Conservation (phyloP, 1,140 invertebrate species). For the Zaprionus lachaisei region DNA sequence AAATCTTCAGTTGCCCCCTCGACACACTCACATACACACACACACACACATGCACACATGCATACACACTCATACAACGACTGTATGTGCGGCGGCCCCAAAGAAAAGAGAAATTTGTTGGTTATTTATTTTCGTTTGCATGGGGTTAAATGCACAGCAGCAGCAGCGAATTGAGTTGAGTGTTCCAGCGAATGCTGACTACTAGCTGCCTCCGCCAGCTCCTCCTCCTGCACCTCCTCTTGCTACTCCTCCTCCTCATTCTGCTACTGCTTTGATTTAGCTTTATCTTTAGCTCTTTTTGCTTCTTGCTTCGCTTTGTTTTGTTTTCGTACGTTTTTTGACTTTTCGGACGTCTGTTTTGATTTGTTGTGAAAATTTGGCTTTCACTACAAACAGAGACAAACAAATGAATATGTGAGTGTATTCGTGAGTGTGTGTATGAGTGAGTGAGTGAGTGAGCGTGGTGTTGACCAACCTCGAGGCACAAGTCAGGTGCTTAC, state of each 20-base stretch:
- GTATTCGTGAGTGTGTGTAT: background rate
- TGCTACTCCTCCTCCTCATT: background rate
- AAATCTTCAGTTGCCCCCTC: constrained; percentile 22
- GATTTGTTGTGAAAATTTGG: constrained; percentile 81
- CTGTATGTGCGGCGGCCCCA: constrained; percentile 27
- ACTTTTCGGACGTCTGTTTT: constrained; percentile 68
- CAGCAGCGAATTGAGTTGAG: constrained; percentile 36
- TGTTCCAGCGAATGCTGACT: constrained; percentile 33
- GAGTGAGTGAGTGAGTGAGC: constrained; percentile 9
- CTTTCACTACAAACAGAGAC: constrained; percentile 67
- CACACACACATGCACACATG: constrained; percentile 13
- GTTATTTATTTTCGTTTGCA: constrained; percentile 57
- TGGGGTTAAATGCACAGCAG: constrained; percentile 42
- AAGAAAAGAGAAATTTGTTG: constrained; percentile 79
- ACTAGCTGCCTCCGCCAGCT: constrained; percentile 23
- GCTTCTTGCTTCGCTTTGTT: constrained; percentile 31
- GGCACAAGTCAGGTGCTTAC: constrained; percentile 61
- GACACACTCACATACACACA: constrained; percentile 25
- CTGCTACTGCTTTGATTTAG: constrained; percentile 22
- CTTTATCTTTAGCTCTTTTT: constrained; percentile 26
- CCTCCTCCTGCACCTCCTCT: constrained; percentile 11
- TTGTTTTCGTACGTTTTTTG: constrained; percentile 60
- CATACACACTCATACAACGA: constrained; percentile 4
- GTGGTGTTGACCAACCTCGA: constrained; percentile 28
- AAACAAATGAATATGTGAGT: constrained; percentile 1